Conservation (phyloP, 1,140 invertebrate genomes). For the Protaetia brevitarsis region DNA sequence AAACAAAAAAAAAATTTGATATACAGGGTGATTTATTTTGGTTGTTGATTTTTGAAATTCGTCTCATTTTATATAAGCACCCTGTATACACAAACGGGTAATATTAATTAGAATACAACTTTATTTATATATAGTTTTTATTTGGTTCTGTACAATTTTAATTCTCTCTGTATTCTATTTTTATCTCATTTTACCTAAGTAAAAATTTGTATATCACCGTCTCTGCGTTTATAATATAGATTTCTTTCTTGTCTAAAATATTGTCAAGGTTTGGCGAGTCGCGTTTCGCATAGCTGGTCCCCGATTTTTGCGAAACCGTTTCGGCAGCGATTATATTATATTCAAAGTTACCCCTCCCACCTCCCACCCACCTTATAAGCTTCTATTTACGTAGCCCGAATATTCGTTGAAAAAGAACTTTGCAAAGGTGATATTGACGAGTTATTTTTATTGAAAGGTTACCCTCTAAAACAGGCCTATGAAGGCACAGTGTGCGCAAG, state of each 20-base stretch:
- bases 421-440: not conserved
- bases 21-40: no score
- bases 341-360: no score
- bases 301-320: slow-evolving; percentile 6
- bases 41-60: no score
- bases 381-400: slow-evolving; percentile 24
- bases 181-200: slow-evolving; percentile 25
- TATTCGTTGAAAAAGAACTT: slow-evolving; percentile 24
- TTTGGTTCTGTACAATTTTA: slow-evolving; percentile 27
- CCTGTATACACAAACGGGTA: no score
- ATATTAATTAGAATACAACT: no score
- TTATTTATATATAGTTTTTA: slow-evolving; percentile 19
- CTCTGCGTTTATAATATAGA: no score
- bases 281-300: slow-evolving; percentile 11
- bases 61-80: no score
- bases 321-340: slow-evolving; percentile 14
- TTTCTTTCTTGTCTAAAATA: slow-evolving; percentile 40
- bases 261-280: slow-evolving; percentile 40
- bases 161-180: not conserved
- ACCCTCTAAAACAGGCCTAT: not conserved
- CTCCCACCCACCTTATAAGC: no score
- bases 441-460: not conserved
- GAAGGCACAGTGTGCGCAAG: slow-evolving; percentile 25
- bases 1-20: no score
- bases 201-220: slow-evolving; percentile 43